Conservation (phyloP, 2,797 vertebrate genomes). For the Lutjanus argentimaculatus region DNA sequence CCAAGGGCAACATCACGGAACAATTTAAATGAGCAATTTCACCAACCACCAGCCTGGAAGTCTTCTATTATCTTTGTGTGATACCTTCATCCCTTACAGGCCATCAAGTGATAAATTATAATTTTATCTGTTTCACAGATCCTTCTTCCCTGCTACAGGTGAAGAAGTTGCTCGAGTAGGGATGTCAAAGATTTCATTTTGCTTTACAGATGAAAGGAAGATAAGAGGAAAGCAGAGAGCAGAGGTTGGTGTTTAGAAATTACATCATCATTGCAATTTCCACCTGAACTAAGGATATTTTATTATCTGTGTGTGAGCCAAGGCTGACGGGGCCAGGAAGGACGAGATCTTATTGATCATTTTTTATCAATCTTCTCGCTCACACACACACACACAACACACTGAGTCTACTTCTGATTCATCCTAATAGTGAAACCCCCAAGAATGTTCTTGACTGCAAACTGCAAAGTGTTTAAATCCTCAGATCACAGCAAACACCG, state of each 20-base stretch:
- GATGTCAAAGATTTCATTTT: constrained; percentile 44
- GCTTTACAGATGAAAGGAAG: constrained; percentile 35
- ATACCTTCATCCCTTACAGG: constrained; percentile 2
- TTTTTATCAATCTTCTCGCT: not conserved
- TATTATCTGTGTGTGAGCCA: constrained; percentile 9
- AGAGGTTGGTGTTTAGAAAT: constrained; percentile 23
- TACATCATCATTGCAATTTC: constrained; percentile 50
- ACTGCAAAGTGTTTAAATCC: constrained; percentile 37
- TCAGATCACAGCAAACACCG: constrained; percentile 46
- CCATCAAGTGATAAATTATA: constrained; percentile 28
- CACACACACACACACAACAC: not conserved
- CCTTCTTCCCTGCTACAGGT: constrained; percentile 17
- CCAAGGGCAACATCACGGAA: not conserved
- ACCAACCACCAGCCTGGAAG: not conserved
- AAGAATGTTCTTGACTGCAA: constrained; percentile 26
- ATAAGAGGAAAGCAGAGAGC: constrained; percentile 21
- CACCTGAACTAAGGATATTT: constrained; percentile 25
- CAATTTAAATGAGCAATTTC: constrained; percentile 17
- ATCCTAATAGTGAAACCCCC: constrained; percentile 27
- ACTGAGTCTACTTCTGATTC: constrained; percentile 18
- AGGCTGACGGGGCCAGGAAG: constrained; percentile 14
- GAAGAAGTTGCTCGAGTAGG: constrained; percentile 38
- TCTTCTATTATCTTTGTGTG: not conserved
- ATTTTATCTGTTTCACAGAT: constrained; percentile 22
- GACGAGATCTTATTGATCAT: constrained; percentile 29